A percentile compares a stretch with the other conserved stretches of the same genome.
These are phyloP conservation scores for Bugulina stolonifera DNA, from an alignment of 2,888 invertebrate species.

Conservation along the genomic window DNA sequence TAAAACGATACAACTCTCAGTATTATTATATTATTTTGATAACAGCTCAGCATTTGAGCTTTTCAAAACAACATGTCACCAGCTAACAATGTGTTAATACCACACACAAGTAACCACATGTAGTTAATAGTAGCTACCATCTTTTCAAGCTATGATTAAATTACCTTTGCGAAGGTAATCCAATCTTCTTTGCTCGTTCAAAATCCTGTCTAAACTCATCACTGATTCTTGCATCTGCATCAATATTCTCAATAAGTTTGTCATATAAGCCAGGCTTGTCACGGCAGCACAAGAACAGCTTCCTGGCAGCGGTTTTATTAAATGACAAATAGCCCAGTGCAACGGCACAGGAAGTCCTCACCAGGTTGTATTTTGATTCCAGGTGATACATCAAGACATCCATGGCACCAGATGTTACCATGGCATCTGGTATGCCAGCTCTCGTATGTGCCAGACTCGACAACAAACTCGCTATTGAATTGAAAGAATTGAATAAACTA, in stretches of 20 bases:
- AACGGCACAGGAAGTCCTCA: constrained; percentile 41
- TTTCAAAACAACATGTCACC: too few relatives aligned
- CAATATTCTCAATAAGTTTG: constrained; percentile 45
- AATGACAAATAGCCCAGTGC: constrained; percentile 52
- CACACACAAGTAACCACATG: too few relatives aligned
- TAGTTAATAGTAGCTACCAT: too few relatives aligned
- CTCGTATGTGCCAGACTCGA: constrained; percentile 52
- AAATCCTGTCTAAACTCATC: constrained; percentile 48
- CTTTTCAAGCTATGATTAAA: neutral
- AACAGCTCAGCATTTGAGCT: too few relatives aligned
- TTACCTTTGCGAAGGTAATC: constrained; percentile 50
- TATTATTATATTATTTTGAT: too few relatives aligned
- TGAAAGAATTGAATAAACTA: too few relatives aligned
- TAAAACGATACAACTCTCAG: too few relatives aligned
- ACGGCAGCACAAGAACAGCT: constrained; percentile 43
- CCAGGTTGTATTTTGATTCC: constrained; percentile 40
- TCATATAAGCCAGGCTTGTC: constrained; percentile 47
- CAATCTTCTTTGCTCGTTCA: constrained; percentile 43
- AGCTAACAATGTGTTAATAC: too few relatives aligned
- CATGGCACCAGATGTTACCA: constrained; percentile 49
- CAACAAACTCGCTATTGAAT: constrained; percentile 41
- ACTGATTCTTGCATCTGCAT: constrained; percentile 44
- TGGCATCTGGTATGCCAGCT: constrained; percentile 53
- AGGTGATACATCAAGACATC: constrained; percentile 43
- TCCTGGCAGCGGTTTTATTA: constrained; percentile 50